Base-by-base conservation (phyloP, 2,113 vertebrate species). In the Xyrauchen texanus region DNA sequence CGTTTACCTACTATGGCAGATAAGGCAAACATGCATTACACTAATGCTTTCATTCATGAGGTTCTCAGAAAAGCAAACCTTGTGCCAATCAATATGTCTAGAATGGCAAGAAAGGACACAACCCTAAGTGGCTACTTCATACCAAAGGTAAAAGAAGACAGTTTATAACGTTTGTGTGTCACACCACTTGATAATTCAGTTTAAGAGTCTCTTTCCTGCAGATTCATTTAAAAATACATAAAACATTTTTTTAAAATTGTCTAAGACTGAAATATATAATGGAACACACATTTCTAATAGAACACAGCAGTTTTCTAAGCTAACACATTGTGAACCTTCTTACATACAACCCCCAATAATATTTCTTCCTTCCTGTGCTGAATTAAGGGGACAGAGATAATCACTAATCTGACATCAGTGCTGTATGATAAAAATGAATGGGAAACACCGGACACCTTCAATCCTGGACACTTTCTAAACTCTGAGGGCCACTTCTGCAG, bases 381-480 rank as follows among this genome's bases (percentile, higher is more conserved):
- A 69, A 10, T 75, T 4, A 81, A 94, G 93, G 93, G 90, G 0
- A 90, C 91, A 52, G 11, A 86, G 7, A 11, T 95, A 74, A 63
- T 87, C 44, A 89, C 92, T 70, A 89, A 91, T 76, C 86, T 95
- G 82, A 92, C 90, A 2, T 93, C 91, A 0, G 88, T 95, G 70
- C 91, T 94, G 82, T 88, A 85, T 0, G 94, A 94, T 83, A 88
- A 89, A 7, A 53, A 79, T 0, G 88, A 92, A 81, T 94, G 93
- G 92, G 87, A 92, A 74, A 93, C 91, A n/a, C 88, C 93, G 2
- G 87, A 94, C 72, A 87, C 74, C 0, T 95, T 95, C 85, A 95
- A 95, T 78, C 93, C 94, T 0, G 91, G 89, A 67, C 94, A 95
- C 77, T 95, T 95, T 78, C 85, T 95, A 85, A 90, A 94, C 67